Evolutionary conservation across 1,140 invertebrate genomes (phyloP), one percentile per base, ranked within the genome.

Genomic region (Drosophila hydei): DNA sequence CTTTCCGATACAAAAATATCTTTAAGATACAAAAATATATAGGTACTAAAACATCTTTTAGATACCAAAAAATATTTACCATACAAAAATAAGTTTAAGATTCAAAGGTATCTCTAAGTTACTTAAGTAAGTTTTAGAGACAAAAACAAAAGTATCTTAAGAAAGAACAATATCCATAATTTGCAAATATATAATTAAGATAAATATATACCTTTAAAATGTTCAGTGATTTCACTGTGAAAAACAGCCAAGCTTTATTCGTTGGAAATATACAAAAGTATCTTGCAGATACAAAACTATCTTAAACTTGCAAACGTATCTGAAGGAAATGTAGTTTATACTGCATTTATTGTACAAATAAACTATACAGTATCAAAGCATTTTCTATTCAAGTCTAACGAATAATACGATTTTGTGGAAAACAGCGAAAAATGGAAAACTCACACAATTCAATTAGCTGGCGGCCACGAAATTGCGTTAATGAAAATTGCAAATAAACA

Each of bases 401-500:
- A n/a, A 12, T 59, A 55, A 62, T 63, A 25, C 59, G 36, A 62
- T 54, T 51, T 4, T 42, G 6, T 42, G 43, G 43, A 51, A 40
- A 18, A 21, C 59, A 43, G 14, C 21, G 25, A 50, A 45, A 51
- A 54, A 67, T 42, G 40, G 23, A 52, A 65, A 65, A 59, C 30
- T 67, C 70, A 71, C 80, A 87, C 80, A 85, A 85, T 77, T 87
- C 80, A 85, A 85, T 85, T 87, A 85, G 63, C 70, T 59, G 60
- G 62, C 80, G 77, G 77, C 81, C 77, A 61, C 72, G 74, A 56
- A 80, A 85, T 70, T 84, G 64, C 84, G 77, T 84, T 87, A 80
- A 84, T 84, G 80, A 87, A 87, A 84, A 87, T 87, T 55, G 56
- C 59, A 83, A 83, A 80, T 74, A 80, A 81, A 81, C 78, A 81